Conservation (phyloP, 2,797 vertebrate species). For the Anomalospiza imberbis region DNA sequence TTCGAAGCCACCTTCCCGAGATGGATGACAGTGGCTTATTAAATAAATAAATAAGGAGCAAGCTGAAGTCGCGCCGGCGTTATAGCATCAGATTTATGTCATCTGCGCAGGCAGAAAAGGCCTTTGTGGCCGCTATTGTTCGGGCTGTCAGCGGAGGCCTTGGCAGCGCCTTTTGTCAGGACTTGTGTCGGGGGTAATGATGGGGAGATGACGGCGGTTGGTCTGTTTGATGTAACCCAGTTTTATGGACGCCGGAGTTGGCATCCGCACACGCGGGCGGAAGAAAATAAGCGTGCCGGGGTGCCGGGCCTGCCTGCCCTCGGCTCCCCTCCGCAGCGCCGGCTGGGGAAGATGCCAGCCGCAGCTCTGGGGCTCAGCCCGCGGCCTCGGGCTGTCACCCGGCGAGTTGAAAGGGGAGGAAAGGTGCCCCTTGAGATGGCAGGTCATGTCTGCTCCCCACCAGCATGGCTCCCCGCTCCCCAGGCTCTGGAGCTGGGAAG, state of each 20-base stretch:
- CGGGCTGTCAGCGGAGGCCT: slow-evolving; percentile 50
- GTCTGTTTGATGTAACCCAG: slow-evolving; percentile 64
- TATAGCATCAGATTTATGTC: slow-evolving; percentile 69
- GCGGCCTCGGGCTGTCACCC: fast-evolving
- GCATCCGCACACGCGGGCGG: slow-evolving; percentile 27
- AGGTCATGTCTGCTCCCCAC: background rate
- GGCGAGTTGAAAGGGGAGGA: fast-evolving
- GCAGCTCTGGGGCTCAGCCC: background rate
- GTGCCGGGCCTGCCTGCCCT: background rate
- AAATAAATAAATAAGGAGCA: slow-evolving; percentile 66
- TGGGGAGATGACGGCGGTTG: slow-evolving; percentile 58
- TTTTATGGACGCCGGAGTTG: slow-evolving; percentile 32
- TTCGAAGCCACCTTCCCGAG: slow-evolving; percentile 65
- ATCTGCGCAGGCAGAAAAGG: slow-evolving; percentile 56
- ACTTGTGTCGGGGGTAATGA: slow-evolving; percentile 58
- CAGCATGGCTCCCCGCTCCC: background rate
- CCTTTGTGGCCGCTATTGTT: slow-evolving; percentile 64
- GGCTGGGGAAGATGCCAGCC: background rate
- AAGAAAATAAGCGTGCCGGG: slow-evolving; percentile 53
- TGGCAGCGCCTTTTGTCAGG: slow-evolving; percentile 62
- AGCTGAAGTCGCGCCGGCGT: slow-evolving; percentile 43
- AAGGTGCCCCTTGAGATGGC: fast-evolving
- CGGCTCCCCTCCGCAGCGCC: background rate
- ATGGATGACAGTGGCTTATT: slow-evolving; percentile 67
- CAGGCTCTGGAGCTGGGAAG: background rate